Base-by-base conservation (phyloP, 2,888 invertebrate species). In the Sinopyrophorus schimmeli region DNA sequence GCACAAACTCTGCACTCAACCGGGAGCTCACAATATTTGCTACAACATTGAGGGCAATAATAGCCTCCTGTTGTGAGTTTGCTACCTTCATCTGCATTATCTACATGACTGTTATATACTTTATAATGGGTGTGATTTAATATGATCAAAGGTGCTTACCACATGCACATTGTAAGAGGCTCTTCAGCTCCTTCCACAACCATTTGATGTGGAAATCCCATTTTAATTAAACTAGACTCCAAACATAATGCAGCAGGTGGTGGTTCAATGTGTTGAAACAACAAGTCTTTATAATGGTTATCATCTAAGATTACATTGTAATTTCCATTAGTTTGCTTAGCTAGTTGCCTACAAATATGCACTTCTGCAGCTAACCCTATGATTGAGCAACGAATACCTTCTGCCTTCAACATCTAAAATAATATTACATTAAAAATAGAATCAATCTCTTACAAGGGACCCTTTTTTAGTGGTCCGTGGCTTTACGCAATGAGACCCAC, bases 11-110 rank as follows among this genome's bases (percentile, higher is more conserved):
- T 83, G 70, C 99, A 99, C 76, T 99, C 97, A 2, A 94, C 92
- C 0, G 99, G 99, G 63, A 99, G 78, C 71, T 97, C 94, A 74
- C 99, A 99, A 75, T 98, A 98, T 77, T 97, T 95, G 74, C 93
- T 92, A 63, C 89, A 86, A 74, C 99, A 99, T 72, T 98, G 95
- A n/a, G 93, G 92, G 64, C 92, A 93, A 65, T 89, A 81, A 69
- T 91, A 92, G 1, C 92, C 92, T 6, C 86, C 86, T 12, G 86
- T 84, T 37, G 81, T 82, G 32, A 87, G 76, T 63, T 86, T 87
- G 43, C 80, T 79, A 21, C 79, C 79, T 41, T 83, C 82, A 28
- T 86, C 86, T 11, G 77, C 73, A 57, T 82, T 86, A 61, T 93
- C 93, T 32, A 93, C 78, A 68, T 94, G 94, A 66, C 92, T 90